Base-by-base conservation (phyloP, 2,797 vertebrate genomes). In the Coracias cyanogaster region DNA sequence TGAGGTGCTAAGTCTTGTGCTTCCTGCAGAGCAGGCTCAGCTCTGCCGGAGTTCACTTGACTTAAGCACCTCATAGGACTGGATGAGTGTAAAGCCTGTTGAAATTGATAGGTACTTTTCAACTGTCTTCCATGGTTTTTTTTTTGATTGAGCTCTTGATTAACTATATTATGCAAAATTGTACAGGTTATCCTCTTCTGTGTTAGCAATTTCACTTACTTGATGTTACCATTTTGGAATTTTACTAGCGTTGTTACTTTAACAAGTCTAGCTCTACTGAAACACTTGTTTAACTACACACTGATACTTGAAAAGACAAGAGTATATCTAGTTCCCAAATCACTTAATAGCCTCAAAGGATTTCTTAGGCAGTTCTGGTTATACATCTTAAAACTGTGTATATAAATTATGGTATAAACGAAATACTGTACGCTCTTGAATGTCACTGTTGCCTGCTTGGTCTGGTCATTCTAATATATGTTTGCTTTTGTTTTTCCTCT, bases 81-180 rank as follows among this genome's bases (percentile, higher is more conserved):
- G 0, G 60, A 33, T 6, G 12, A 60, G 49, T 52, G 48, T 84
- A 86, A 95, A 89, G 55, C 84, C 81, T 91, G 61, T 70, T 94
- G 82, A 93, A 91, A 91, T 39, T 25, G 85, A 77, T 89, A 92
- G 52, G 33, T 88, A 31, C 51, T 82, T 89, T 94, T 87, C 89
- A 66, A 28, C 66, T 94, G 46, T 70, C 76, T 94, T 92, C 60
- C 66, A 0, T 90, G 12, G 15, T 11, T 37, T 66, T 65, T 46
- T 70, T 89, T 16, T 89, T 16, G 20, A 83, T 89, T 89, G 62
- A 92, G 28, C 41, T 84, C 55, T 80, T 79, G 62, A 73, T 74
- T 62, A 72, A 73, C 55, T 91, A 90, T 67, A 72, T 76, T 54
- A 33, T 43, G 22, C 73, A 58, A 80, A 83, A 70, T 71, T 67